These are phyloP conservation scores for Porites evermanni DNA, from an alignment of 92 coral and sea anemone genomes.

Conservation along the genomic window DNA sequence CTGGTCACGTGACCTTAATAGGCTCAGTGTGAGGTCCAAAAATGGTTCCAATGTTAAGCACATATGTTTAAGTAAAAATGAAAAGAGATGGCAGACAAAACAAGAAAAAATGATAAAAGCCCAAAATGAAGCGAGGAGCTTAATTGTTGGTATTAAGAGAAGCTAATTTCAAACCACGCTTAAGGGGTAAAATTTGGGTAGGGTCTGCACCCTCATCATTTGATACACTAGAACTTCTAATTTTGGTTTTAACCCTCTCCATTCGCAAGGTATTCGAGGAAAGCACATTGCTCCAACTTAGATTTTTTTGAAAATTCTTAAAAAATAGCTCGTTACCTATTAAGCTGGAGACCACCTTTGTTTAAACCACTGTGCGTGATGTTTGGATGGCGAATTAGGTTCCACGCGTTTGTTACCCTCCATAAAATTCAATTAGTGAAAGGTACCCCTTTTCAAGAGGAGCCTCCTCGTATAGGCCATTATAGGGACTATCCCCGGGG, in stretches of 20 bases:
- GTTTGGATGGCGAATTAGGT: constrained; percentile 49
- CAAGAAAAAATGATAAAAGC: too few relatives aligned
- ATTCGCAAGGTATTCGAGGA: background rate
- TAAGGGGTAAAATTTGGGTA: background rate
- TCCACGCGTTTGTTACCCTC: constrained; percentile 13
- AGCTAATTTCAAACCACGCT: constrained; percentile 15
- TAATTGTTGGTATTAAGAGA: constrained; percentile 20
- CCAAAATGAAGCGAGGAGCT: too few relatives aligned
- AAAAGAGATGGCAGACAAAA: too few relatives aligned
- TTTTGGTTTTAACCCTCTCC: background rate
- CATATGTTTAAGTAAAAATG: too few relatives aligned
- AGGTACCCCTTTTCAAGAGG: too few relatives aligned
- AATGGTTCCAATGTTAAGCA: too few relatives aligned
- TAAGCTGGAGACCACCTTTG: constrained; percentile 1
- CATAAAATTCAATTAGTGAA: too few relatives aligned
- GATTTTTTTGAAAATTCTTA: constrained; percentile 1
- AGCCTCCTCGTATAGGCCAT: too few relatives aligned
- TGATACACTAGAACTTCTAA: background rate
- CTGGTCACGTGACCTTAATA: too few relatives aligned
- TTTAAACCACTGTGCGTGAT: constrained; percentile 31
- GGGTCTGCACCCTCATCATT: constrained; percentile 10
- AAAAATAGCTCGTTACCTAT: background rate
- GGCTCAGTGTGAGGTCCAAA: too few relatives aligned
- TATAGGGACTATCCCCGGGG: too few relatives aligned
- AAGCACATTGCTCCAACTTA: background rate